phyloP scores from a whole-genome alignment of 2,113 vertebrate genomes.

The Gila orcuttii region DNA sequence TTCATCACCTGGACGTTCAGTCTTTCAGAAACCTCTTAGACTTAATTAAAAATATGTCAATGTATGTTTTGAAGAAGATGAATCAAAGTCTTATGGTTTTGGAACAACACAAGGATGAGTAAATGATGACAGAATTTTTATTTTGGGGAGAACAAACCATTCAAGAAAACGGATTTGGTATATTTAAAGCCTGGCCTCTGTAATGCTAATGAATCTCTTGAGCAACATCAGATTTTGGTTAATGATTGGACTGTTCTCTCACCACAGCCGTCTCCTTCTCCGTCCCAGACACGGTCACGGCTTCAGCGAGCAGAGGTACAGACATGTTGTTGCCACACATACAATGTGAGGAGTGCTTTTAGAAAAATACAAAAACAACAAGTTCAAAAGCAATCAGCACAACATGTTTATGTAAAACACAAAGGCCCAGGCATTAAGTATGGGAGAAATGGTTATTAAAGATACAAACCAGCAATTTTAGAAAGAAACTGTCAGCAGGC shows the following conservation, averaged over 20 bases:
- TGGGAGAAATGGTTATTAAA: slow-evolving; percentile 2
- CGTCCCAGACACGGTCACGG: slow-evolving; percentile 91
- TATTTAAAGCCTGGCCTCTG: background rate
- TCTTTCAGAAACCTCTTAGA: background rate
- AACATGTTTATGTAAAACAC: background rate
- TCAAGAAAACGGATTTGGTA: background rate
- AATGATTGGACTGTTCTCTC: slow-evolving; percentile 65
- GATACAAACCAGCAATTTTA: slow-evolving; percentile 35
- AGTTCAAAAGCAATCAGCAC: background rate
- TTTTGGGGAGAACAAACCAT: background rate
- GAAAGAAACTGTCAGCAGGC: slow-evolving; percentile 39
- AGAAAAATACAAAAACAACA: slow-evolving; percentile 3
- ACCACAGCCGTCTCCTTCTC: slow-evolving; percentile 98
- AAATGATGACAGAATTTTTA: background rate
- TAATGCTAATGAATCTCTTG: background rate
- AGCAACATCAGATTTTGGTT: background rate
- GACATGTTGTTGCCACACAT: slow-evolving; percentile 99
- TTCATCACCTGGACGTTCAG: background rate
- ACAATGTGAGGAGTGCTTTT: slow-evolving; percentile 83
- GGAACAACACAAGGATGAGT: background rate
- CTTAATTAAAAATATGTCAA: background rate
- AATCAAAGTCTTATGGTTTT: background rate
- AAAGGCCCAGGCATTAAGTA: background rate
- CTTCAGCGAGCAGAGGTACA: slow-evolving; percentile 96
- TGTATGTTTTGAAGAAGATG: background rate